Evolutionary conservation across 2,888 invertebrate species (phyloP).

Genomic region (Drosophila rubida): DNA sequence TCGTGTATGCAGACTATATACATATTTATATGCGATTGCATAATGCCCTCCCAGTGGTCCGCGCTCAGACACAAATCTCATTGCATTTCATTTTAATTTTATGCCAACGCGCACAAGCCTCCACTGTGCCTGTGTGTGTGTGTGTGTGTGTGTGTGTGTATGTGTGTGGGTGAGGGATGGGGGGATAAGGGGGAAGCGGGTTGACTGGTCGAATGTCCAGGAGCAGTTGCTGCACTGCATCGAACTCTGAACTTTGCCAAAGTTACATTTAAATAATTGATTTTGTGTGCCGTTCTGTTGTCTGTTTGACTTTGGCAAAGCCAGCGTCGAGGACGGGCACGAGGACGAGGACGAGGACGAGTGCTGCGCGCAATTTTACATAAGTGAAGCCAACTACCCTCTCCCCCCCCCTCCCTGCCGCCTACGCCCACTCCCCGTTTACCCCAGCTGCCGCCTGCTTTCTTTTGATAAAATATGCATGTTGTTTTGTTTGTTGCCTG

Average conservation of each 20-base stretch:
- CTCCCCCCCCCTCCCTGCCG: neutral
- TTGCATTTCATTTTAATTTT: conserved; percentile 69
- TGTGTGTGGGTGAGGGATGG: conserved; percentile 1
- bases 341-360: neutral
- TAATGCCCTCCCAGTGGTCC: conserved; percentile 20
- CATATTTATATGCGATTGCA: conserved; percentile 26
- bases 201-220: conserved; percentile 12
- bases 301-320: conserved; percentile 18
- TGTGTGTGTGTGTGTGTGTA: conserved; percentile 2
- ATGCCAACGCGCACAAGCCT: conserved; percentile 50
- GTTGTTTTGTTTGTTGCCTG: conserved; percentile 35
- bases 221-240: conserved; percentile 37
- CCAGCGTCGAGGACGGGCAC: neutral
- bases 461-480: conserved; percentile 41
- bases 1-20: conserved; percentile 1
- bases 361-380: conserved; percentile 19
- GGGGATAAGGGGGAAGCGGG: no score
- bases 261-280: conserved; percentile 72
- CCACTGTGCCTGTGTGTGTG: conserved; percentile 5
- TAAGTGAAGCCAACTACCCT: conserved; percentile 13
- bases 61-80: conserved; percentile 31
- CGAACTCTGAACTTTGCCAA: conserved; percentile 58
- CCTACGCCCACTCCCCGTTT: no score
- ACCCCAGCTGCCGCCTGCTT: neutral
- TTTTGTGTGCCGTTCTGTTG: conserved; percentile 47